Percentiles rank a stretch among this genome's conserved stretches.
phyloP scores from a whole-genome alignment of 1,140 invertebrate species.

The Metaphire vulgaris region DNA sequence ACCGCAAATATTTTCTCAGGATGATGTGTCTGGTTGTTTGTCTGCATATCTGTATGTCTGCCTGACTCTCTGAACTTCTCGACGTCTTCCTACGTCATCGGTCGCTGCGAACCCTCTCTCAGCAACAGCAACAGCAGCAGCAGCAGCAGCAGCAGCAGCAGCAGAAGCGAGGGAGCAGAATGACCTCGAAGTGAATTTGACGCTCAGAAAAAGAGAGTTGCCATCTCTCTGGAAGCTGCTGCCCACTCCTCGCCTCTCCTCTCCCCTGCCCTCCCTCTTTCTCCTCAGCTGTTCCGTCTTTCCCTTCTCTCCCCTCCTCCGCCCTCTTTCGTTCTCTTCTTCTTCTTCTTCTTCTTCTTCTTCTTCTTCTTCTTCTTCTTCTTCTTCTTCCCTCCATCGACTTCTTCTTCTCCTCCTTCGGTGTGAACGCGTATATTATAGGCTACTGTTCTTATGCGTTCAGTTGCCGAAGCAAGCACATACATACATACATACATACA shows the following conservation, averaged over 20 bases:
- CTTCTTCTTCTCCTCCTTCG: neutral
- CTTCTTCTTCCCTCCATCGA: neutral
- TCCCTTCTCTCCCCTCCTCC: neutral
- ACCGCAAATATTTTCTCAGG: too few species aligned
- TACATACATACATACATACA: neutral
- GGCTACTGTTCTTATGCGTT: neutral
- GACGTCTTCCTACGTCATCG: too few species aligned
- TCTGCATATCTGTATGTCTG: too few species aligned
- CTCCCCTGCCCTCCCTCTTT: neutral
- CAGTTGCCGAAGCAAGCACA: neutral
- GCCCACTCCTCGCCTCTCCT: neutral
- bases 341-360: neutral
- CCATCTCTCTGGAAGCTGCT: neutral
- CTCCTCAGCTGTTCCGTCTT: neutral
- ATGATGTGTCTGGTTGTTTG: too few species aligned
- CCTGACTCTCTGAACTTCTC: too few species aligned
- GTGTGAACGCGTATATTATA: neutral
- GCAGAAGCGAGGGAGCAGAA: too few species aligned
- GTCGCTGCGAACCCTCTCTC: too few species aligned
- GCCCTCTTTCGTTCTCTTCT: neutral
- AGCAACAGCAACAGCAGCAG: too few species aligned
- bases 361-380: neutral
- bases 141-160: too few species aligned
- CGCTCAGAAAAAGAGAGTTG: too few species aligned
- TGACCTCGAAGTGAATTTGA: too few species aligned